These are phyloP conservation scores for Amaurobius ferox DNA, from an alignment of 2,888 invertebrate species.

Conservation along the genomic window DNA sequence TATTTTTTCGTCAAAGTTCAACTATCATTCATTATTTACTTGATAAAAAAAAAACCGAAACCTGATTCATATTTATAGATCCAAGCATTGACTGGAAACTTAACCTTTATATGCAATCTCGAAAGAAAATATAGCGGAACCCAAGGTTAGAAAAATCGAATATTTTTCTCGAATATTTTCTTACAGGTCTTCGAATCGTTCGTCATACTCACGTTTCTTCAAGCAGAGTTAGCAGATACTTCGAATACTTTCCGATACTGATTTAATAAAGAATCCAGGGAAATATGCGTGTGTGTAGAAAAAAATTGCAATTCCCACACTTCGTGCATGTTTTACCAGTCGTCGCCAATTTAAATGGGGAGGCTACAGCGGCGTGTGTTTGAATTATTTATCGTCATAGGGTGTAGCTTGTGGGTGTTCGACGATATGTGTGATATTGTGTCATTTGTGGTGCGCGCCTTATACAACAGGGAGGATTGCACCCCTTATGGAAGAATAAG, in stretches of 20 bases:
- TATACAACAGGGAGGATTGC: not conserved
- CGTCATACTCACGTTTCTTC: conserved; percentile 9
- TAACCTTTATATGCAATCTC: conserved; percentile 6
- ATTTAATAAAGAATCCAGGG: conserved; percentile 55
- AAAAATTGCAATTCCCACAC: conserved; percentile 10
- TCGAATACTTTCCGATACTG: conserved; percentile 9
- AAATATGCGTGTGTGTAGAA: conserved; percentile 2
- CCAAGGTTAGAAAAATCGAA: not conserved
- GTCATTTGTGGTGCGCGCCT: not conserved
- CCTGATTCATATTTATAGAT: conserved; percentile 9
- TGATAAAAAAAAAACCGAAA: not conserved
- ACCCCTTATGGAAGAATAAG: not conserved
- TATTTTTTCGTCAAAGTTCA: too few species aligned
- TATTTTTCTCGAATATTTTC: not conserved
- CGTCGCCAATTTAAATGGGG: conserved; percentile 39
- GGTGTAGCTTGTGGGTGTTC: not conserved
- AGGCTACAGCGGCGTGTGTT: not conserved
- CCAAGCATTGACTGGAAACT: not conserved
- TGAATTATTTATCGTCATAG: conserved; percentile 45
- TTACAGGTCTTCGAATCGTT: not conserved
- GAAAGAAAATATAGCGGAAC: not conserved
- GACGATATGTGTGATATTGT: not conserved
- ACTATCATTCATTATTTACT: not conserved
- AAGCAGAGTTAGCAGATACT: not conserved
- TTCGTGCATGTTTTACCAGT: not conserved